Conservation (phyloP, 2,797 vertebrate genomes). For the Hyperoplus immaculatus region DNA sequence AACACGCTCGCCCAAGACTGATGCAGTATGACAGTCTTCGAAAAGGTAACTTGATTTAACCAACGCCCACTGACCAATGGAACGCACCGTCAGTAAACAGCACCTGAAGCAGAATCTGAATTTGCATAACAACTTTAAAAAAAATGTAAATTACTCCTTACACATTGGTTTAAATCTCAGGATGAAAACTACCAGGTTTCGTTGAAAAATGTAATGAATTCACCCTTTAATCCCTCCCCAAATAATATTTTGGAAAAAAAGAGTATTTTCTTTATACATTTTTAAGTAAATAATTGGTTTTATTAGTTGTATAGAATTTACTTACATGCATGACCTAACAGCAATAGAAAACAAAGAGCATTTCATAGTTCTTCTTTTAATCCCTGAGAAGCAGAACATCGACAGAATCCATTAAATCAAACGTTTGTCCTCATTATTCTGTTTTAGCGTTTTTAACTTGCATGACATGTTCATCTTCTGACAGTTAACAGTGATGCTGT, state of each 20-base stretch:
- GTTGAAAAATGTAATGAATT: slow-evolving; percentile 76
- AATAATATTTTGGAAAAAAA: slow-evolving; percentile 80
- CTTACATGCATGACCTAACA: slow-evolving; percentile 81
- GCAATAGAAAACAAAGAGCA: slow-evolving; percentile 76
- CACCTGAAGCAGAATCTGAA: slow-evolving; percentile 53
- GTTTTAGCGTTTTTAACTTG: slow-evolving; percentile 12
- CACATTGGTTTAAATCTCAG: slow-evolving; percentile 85
- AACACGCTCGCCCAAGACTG: slow-evolving; percentile 63
- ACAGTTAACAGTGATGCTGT: slow-evolving; percentile 26
- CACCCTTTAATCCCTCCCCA: slow-evolving; percentile 78
- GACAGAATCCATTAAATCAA: slow-evolving; percentile 26
- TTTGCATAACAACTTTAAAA: slow-evolving; percentile 30
- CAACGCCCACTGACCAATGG: slow-evolving; percentile 36
- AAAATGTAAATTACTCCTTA: slow-evolving; percentile 70
- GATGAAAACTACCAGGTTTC: slow-evolving; percentile 82
- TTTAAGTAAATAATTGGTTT: slow-evolving; percentile 77
- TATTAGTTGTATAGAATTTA: slow-evolving; percentile 75
- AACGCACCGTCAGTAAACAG: slow-evolving; percentile 45
- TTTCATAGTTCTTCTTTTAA: slow-evolving; percentile 54
- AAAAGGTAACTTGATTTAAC: slow-evolving; percentile 35
- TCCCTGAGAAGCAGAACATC: slow-evolving; percentile 32
- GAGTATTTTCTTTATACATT: slow-evolving; percentile 81
- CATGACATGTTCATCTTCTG: slow-evolving; percentile 29
- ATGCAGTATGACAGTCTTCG: slow-evolving; percentile 69
- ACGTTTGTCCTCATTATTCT: slow-evolving; percentile 32